Evolutionary conservation across 2,888 invertebrate genomes (phyloP).

Genomic region (Dynastes tityus): DNA sequence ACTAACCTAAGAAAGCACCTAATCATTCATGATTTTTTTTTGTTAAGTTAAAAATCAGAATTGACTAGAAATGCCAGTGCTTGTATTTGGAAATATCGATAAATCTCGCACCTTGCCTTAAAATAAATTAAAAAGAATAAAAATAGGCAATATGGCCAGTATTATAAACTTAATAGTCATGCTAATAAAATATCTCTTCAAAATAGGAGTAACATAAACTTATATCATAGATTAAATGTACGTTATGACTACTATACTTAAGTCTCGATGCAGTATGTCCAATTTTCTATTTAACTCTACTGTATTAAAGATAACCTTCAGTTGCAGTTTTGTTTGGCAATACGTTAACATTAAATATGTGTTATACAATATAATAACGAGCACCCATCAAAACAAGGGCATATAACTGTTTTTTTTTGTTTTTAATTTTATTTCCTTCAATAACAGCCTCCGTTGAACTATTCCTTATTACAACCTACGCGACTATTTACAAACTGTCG

Average conservation of each 20-base stretch:
- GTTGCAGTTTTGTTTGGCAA: constrained; percentile 44
- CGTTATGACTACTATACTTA: constrained; percentile 8
- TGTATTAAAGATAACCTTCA: constrained; percentile 9
- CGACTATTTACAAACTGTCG: constrained; percentile 39
- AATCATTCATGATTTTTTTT: constrained; percentile 5
- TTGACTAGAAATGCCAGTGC: constrained; percentile 13
- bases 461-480: constrained; percentile 34
- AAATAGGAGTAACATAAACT: constrained; percentile 14
- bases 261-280: constrained; percentile 35
- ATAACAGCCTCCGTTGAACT: constrained; percentile 36
- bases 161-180: constrained; percentile 25
- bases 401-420: constrained; percentile 6
- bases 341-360: constrained; percentile 41
- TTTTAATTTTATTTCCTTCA: constrained; percentile 19
- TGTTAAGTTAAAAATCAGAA: constrained; percentile 9
- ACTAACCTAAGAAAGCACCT: background rate
- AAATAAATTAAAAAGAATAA: constrained; percentile 26
- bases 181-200: constrained; percentile 34
- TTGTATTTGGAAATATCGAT: background rate
- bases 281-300: constrained; percentile 29
- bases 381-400: constrained; percentile 33
- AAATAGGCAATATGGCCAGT: constrained; percentile 6
- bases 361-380: constrained; percentile 24
- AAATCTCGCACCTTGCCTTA: constrained; percentile 19
- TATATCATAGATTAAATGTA: constrained; percentile 31